Conservation (phyloP, 2,113 vertebrate genomes). For the Lagopus leucura region DNA sequence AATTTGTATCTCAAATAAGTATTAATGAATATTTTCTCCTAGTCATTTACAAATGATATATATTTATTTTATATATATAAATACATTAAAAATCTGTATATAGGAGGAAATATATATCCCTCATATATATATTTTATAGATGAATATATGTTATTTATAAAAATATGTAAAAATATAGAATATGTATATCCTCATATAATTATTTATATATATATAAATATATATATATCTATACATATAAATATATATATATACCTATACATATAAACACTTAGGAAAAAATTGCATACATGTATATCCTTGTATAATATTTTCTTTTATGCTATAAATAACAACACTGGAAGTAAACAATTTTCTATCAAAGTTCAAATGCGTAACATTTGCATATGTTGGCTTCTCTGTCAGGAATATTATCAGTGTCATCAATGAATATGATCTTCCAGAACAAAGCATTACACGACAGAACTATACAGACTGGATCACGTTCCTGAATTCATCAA, state of each 20-base stretch:
- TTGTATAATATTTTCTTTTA: not conserved
- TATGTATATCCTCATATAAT: too few relatives aligned
- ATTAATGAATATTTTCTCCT: not conserved
- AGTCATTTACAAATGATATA: not conserved
- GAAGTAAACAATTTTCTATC: not conserved
- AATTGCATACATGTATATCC: not conserved
- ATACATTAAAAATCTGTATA: too few relatives aligned
- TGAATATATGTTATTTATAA: too few relatives aligned
- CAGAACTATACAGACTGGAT: constrained; percentile 79
- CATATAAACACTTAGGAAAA: too few relatives aligned
- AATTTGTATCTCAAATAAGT: not conserved
- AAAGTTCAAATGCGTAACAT: not conserved
- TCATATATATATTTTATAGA: too few relatives aligned
- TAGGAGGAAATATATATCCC: too few relatives aligned
- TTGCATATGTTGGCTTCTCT: not conserved
- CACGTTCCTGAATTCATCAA: constrained; percentile 68
- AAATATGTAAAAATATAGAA: too few relatives aligned
- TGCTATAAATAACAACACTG: not conserved
- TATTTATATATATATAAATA: too few relatives aligned
- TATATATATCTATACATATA: too few relatives aligned
- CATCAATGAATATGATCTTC: constrained; percentile 84
- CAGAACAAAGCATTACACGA: constrained; percentile 81
- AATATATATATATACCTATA: too few relatives aligned
- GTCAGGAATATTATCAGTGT: constrained; percentile 87
- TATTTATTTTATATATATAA: too few relatives aligned